phyloP scores from a whole-genome alignment of 2,888 invertebrate species.

The Platerodrilus igneus region DNA sequence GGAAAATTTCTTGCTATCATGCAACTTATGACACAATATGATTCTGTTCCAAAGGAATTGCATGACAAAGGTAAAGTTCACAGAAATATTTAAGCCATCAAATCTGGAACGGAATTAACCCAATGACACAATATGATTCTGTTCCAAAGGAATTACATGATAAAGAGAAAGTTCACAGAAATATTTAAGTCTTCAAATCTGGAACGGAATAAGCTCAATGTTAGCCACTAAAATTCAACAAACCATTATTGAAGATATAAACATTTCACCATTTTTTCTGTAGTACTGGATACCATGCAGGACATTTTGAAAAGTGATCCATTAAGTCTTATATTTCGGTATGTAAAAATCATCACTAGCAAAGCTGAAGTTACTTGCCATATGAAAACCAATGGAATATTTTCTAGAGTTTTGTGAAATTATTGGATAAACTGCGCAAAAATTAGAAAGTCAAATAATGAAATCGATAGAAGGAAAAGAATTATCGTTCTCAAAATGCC shows the following conservation, averaged over 20 bases:
- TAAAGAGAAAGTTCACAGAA: neutral
- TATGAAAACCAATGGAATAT: slow-evolving; percentile 1
- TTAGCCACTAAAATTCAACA: slow-evolving; percentile 1
- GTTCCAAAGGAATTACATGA: slow-evolving; percentile 1
- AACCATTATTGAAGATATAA: neutral
- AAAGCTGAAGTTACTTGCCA: neutral
- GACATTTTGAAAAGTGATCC: slow-evolving; percentile 7
- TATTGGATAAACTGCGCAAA: neutral
- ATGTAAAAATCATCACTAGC: neutral
- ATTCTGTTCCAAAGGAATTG: slow-evolving; percentile 1
- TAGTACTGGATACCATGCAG: slow-evolving; percentile 5
- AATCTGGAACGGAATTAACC: slow-evolving; percentile 2
- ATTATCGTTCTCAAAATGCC: neutral
- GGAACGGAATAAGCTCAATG: slow-evolving; percentile 1
- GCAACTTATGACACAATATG: slow-evolving; percentile 1
- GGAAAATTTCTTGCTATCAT: too few species aligned
- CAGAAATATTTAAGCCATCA: neutral
- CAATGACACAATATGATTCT: slow-evolving; percentile 1
- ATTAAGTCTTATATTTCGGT: neutral
- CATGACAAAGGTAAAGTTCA: slow-evolving; percentile 1
- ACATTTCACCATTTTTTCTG: slow-evolving; percentile 1
- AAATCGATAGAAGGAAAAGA: neutral
- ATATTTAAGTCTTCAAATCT: slow-evolving; percentile 1
- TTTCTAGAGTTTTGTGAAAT: slow-evolving; percentile 1
- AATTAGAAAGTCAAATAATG: neutral